Conservation (phyloP, 2,797 vertebrate genomes). For the Acipenser oxyrinchus region DNA sequence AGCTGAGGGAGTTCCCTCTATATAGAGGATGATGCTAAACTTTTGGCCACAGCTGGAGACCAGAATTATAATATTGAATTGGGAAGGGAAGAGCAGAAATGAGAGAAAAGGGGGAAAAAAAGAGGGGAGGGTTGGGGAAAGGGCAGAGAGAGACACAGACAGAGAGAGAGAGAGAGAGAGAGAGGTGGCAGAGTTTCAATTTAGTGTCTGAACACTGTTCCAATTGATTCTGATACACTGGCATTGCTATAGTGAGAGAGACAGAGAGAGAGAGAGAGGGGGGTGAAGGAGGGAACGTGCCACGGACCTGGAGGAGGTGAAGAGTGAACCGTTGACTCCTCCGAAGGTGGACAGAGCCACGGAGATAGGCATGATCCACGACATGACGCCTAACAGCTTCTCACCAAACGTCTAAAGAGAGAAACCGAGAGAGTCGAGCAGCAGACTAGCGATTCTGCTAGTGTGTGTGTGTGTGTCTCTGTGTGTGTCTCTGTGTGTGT, state of each 20-base stretch:
- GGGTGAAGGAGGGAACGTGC: background rate
- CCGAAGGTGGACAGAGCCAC: slow-evolving; percentile 90
- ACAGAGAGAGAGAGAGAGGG: background rate
- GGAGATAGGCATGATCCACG: slow-evolving; percentile 94
- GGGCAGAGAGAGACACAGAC: background rate
- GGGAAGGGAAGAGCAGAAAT: background rate
- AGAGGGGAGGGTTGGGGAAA: background rate
- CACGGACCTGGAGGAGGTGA: slow-evolving; percentile 83
- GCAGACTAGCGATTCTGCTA: too few species aligned
- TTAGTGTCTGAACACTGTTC: background rate
- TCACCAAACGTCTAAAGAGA: slow-evolving; percentile 78
- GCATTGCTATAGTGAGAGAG: background rate
- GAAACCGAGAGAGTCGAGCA: slow-evolving; percentile 4
- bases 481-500: too few species aligned
- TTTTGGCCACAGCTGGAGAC: background rate
- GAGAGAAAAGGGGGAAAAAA: background rate
- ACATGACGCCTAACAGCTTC: slow-evolving; percentile 84
- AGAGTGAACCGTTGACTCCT: slow-evolving; percentile 88
- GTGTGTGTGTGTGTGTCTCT: too few species aligned
- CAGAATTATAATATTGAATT: background rate
- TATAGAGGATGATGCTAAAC: too few species aligned
- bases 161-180: background rate
- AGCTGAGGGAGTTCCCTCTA: too few species aligned
- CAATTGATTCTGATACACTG: background rate
- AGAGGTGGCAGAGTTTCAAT: background rate